phyloP scores from a whole-genome alignment of 2,888 invertebrate genomes.

The Nemurella pictetii region DNA sequence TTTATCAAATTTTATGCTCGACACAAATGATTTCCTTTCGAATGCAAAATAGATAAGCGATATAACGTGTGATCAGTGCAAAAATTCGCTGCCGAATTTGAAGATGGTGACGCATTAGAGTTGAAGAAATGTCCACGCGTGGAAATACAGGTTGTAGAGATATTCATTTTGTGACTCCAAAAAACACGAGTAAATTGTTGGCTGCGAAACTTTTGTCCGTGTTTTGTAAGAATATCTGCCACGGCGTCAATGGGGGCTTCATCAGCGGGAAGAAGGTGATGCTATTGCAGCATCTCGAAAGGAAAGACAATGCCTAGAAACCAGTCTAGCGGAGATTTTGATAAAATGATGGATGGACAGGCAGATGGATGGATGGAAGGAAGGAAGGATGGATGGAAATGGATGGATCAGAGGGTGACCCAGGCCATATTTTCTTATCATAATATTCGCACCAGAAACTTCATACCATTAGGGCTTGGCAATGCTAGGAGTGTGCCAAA shows the following conservation, averaged over 20 bases:
- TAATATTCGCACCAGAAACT: neutral
- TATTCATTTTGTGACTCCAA: neutral
- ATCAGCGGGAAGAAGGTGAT: neutral
- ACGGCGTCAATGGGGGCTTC: neutral
- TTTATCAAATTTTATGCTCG: neutral
- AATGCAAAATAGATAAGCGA: neutral
- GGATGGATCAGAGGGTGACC: neutral
- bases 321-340: neutral
- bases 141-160: too few species aligned
- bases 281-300: neutral
- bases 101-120: neutral
- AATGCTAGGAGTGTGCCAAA: neutral
- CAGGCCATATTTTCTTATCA: neutral
- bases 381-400: neutral
- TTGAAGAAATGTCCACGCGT: neutral
- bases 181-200: neutral
- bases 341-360: neutral
- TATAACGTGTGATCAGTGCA: neutral
- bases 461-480: neutral
- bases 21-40: neutral
- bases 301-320: neutral
- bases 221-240: neutral
- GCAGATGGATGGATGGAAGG: neutral
- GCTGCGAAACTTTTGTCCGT: neutral
- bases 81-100: neutral